Conservation (phyloP, 2,888 invertebrate genomes). For the Stenoptilia bipunctidactyla region DNA sequence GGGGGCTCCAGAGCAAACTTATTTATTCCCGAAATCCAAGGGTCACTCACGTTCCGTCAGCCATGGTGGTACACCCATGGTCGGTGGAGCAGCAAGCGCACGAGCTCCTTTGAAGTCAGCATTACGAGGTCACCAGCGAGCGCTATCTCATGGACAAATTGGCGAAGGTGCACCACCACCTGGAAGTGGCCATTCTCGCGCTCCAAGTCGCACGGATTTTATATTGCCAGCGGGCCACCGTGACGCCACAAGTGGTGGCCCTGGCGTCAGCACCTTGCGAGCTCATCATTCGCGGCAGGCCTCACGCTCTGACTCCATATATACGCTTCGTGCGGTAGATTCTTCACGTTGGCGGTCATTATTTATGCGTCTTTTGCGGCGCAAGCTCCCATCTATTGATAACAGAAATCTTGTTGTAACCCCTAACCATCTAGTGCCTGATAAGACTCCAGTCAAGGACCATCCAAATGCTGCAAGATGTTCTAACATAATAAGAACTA, state of each 20-base stretch:
- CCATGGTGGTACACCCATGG: constrained; percentile 79
- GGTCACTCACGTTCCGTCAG: constrained; percentile 87
- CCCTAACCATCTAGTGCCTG: constrained; percentile 88
- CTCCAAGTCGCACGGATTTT: constrained; percentile 90
- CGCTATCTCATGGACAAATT: constrained; percentile 90
- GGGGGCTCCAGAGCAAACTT: constrained; percentile 66
- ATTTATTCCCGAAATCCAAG: constrained; percentile 63
- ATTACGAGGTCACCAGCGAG: constrained; percentile 83
- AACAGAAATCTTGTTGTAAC: constrained; percentile 80
- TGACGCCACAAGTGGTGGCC: constrained; percentile 65
- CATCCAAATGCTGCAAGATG: constrained; percentile 88
- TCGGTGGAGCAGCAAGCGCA: constrained; percentile 46
- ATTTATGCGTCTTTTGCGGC: constrained; percentile 72
- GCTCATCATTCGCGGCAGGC: constrained; percentile 86
- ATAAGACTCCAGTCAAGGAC: constrained; percentile 82
- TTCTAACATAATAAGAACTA: constrained; percentile 90
- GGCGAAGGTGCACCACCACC: constrained; percentile 67
- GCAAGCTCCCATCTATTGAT: constrained; percentile 75
- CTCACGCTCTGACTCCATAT: constrained; percentile 90
- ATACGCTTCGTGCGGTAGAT: constrained; percentile 82
- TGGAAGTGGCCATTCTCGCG: constrained; percentile 80
- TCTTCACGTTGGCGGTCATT: constrained; percentile 81
- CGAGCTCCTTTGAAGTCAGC: constrained; percentile 81
- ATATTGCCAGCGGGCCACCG: constrained; percentile 90
- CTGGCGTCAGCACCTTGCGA: constrained; percentile 58